A percentile compares a stretch with the other conserved stretches of the same genome.
Evolutionary conservation across 2,888 invertebrate species (phyloP).

Genomic region (Erpobdella octoculata): DNA sequence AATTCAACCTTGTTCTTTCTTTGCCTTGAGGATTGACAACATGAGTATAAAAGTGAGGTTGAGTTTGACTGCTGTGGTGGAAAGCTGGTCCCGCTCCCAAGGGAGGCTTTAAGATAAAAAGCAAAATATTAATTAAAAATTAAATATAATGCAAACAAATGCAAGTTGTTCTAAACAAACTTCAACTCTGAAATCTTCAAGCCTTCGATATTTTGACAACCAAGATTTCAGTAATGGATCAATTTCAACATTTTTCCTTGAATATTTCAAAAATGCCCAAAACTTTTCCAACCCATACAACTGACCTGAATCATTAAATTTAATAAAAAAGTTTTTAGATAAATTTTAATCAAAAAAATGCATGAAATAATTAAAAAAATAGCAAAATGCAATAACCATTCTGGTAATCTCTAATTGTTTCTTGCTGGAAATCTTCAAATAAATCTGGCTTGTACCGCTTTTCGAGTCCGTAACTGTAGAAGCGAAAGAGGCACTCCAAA

Average conservation of each 20-base stretch:
- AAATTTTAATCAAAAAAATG: neutral
- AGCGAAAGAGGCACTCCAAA: conserved; percentile 73
- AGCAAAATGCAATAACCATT: conserved; percentile 61
- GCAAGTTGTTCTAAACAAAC: conserved; percentile 26
- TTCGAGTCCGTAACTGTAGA: conserved; percentile 94
- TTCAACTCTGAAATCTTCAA: conserved; percentile 53
- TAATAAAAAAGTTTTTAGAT: neutral
- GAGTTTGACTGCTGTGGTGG: conserved; percentile 26
- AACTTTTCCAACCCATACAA: conserved; percentile 97
- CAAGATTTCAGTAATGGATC: conserved; percentile 50
- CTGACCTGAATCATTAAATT: conserved; percentile 63
- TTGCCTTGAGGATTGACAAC: neutral
- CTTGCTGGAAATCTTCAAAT: conserved; percentile 88
- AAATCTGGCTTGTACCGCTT: conserved; percentile 87
- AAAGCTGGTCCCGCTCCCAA: conserved; percentile 21
- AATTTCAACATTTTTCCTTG: conserved; percentile 48
- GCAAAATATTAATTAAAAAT: neutral
- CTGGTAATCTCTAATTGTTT: conserved; percentile 81
- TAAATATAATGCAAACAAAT: too few species aligned
- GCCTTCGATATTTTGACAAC: conserved; percentile 53
- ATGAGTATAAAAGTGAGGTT: conserved; percentile 22
- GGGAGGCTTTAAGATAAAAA: conserved; percentile 10
- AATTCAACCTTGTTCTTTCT: conserved; percentile 5
- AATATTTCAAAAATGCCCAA: conserved; percentile 97
- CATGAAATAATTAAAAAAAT: neutral